Evolutionary conservation across 1,140 invertebrate genomes (phyloP).

Genomic region (Eurytemora carolleeae): DNA sequence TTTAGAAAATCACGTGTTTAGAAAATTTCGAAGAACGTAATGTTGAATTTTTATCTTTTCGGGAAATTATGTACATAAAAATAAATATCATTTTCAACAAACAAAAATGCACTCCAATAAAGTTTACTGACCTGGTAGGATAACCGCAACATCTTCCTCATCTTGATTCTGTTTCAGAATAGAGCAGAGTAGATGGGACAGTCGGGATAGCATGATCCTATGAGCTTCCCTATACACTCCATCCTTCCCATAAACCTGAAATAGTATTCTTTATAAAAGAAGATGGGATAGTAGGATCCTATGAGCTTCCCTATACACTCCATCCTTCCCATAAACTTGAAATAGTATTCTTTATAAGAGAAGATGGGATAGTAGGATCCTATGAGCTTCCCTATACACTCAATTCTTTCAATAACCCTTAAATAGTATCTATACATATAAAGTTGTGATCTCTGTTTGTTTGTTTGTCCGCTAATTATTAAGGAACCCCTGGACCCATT

Average conservation of each 20-base stretch:
- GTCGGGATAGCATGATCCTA: neutral
- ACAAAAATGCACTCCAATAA: too few species aligned
- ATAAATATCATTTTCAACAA: too few species aligned
- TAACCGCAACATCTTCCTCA: neutral
- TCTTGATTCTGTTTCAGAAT: neutral
- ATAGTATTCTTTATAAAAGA: too few species aligned
- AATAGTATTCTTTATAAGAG: too few species aligned
- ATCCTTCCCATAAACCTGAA: neutral
- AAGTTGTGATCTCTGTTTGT: too few species aligned
- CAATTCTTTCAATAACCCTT: neutral
- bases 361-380: neutral
- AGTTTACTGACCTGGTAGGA: neutral
- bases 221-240: neutral
- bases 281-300: neutral
- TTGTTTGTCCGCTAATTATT: too few species aligned
- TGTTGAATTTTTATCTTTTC: too few species aligned
- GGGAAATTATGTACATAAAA: too few species aligned
- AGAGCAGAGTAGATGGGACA: neutral
- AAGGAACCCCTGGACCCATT: too few species aligned
- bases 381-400: neutral
- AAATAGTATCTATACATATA: too few species aligned
- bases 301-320: neutral
- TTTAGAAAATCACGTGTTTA: too few species aligned
- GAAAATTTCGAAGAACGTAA: too few species aligned
- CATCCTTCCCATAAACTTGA: neutral